Evolutionary conservation across 1,140 invertebrate species (phyloP), one percentile per base, ranked within the genome.

Genomic region (Agrilus planipennis): DNA sequence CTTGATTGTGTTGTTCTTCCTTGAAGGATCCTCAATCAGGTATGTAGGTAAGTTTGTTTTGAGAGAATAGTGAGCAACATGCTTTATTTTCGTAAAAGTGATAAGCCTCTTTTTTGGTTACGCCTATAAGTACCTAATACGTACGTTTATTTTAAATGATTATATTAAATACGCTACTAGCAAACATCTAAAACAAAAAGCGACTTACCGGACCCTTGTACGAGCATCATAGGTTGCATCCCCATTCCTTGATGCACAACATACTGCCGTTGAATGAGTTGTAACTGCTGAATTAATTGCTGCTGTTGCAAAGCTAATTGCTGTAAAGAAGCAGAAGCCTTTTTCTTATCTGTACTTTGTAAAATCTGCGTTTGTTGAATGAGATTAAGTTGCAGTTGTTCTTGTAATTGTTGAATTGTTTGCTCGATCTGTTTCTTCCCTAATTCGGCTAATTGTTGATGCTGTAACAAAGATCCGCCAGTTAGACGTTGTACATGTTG

Each of bases 351-450:
- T 11, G 70, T 65, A 16, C 71, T 75, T 58, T 84, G 80, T 47
- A 84, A 61, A 25, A 86, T 64, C 61, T 85, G 81, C 34, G 80
- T 75, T 58, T 85, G 81, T 54, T 85, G 83, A 35, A 85, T 71
- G 28, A 85, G 65, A 61, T 85, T 77, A 31, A 78, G 51, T 61
- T 85, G 80, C 36, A 85, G 66, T 60, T 84, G 81, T 57, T 85
- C 83, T 55, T 84, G 81, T 40, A 85, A 62, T 50, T 83, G 79
- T 46, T 82, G 78, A 60, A 84, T 73, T 1, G 75, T 71, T 47
- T 80, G 75, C 53, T 84, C 82, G 45, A 83, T 61, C 55, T 84
- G 80, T 50, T 82, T 81, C 39, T 75, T 68, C 2, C 75, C 71
- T 15, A 78, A 58, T 58, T 79, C 76, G n/a, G 69, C 73, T 39